Percentiles rank a stretch among this genome's conserved stretches.
phyloP scores from a whole-genome alignment of 2,888 invertebrate genomes.

The Sepioteuthis lessoniana region DNA sequence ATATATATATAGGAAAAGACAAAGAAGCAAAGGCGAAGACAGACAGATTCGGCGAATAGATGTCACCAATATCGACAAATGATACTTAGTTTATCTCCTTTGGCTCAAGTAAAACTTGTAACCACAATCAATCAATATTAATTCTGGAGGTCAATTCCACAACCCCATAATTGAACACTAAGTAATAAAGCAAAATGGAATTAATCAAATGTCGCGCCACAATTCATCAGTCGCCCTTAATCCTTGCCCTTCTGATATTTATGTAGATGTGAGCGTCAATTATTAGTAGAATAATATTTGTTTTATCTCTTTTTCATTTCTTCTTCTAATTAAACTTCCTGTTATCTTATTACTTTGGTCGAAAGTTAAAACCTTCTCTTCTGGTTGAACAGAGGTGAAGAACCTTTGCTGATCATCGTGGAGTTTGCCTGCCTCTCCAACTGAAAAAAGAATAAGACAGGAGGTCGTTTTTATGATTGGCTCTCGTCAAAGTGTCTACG shows the following conservation, averaged over 20 bases:
- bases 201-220: neutral
- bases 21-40: neutral
- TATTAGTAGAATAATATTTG: neutral
- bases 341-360: neutral
- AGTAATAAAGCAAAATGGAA: neutral
- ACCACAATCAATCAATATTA: neutral
- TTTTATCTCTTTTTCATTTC: conserved; percentile 1
- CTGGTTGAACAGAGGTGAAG: neutral
- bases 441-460: neutral
- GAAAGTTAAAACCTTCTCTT: neutral
- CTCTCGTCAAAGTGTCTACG: neutral
- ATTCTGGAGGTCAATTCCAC: neutral
- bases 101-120: neutral
- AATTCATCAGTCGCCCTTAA: neutral
- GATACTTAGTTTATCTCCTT: neutral
- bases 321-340: neutral
- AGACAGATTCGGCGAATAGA: too few relatives aligned
- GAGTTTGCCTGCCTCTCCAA: neutral
- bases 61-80: neutral
- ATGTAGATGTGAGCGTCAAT: neutral
- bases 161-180: neutral
- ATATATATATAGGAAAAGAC: neutral
- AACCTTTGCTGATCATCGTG: neutral
- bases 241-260: neutral
- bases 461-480: neutral